A percentile compares a stretch with the other conserved stretches of the same genome.
These are phyloP conservation scores for Apoda limacodes DNA, from an alignment of 2,888 invertebrate genomes.

Conservation along the genomic window DNA sequence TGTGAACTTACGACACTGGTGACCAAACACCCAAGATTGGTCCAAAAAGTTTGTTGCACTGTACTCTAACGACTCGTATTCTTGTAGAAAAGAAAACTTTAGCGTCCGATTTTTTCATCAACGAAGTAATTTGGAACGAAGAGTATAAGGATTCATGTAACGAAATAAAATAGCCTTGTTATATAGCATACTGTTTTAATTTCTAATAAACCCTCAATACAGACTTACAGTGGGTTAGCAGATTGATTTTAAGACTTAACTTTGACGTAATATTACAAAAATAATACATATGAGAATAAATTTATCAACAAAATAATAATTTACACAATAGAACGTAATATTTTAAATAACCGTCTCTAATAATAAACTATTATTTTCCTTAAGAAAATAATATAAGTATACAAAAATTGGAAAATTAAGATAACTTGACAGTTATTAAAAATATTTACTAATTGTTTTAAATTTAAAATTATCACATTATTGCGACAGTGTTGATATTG, in stretches of 20 bases:
- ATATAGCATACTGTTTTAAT: constrained; percentile 69
- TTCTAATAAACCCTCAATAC: constrained; percentile 68
- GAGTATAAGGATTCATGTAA: too few species aligned
- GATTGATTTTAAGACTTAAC: constrained; percentile 63
- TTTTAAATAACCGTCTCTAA: constrained; percentile 25
- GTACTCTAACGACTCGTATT: too few species aligned
- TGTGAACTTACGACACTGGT: too few species aligned
- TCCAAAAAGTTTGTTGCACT: too few species aligned
- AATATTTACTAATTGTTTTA: constrained; percentile 29
- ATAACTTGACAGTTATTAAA: constrained; percentile 30
- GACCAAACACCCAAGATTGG: too few species aligned
- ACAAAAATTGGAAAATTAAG: too few species aligned
- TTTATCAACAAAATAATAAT: constrained; percentile 28
- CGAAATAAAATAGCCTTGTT: constrained; percentile 51
- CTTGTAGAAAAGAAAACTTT: too few species aligned
- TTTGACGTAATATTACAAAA: constrained; percentile 61
- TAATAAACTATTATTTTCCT: constrained; percentile 24
- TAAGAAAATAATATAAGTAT: too few species aligned
- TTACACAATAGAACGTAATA: constrained; percentile 19
- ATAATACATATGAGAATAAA: constrained; percentile 38
- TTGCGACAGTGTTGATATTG: constrained; percentile 32
- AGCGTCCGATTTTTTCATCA: too few species aligned
- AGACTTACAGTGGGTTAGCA: constrained; percentile 65
- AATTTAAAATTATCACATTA: constrained; percentile 42
- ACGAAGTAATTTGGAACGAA: too few species aligned